Conservation (phyloP, 1,140 invertebrate species). For the Zaprionus nigranus region DNA sequence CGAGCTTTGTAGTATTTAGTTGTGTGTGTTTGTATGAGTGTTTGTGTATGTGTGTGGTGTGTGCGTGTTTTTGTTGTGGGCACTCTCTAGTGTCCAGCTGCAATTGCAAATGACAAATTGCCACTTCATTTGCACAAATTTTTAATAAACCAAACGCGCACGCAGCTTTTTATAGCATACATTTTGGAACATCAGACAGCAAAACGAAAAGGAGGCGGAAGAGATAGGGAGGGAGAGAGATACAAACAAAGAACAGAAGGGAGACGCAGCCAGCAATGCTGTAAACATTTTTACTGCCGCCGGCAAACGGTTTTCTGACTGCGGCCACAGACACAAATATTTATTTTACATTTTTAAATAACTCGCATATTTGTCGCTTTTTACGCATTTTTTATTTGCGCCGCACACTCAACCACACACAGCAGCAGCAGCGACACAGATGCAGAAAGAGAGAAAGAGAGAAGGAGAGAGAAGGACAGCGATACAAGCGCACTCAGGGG, state of each 20-base stretch:
- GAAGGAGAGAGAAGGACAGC: neutral
- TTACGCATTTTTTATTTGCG: slow-evolving; percentile 8
- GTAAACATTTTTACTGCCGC: slow-evolving; percentile 33
- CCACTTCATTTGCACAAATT: slow-evolving; percentile 75
- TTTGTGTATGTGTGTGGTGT: slow-evolving; percentile 15
- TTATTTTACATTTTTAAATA: slow-evolving; percentile 79
- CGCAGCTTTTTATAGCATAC: slow-evolving; percentile 23
- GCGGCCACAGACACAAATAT: slow-evolving; percentile 69
- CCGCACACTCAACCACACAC: neutral
- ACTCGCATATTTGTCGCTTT: slow-evolving; percentile 62
- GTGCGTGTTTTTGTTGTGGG: slow-evolving; percentile 7
- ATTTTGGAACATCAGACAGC: neutral
- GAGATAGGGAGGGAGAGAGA: too few relatives aligned
- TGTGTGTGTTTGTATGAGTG: slow-evolving; percentile 8
- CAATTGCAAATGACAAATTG: slow-evolving; percentile 57
- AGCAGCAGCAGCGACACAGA: neutral
- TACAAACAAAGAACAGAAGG: slow-evolving; percentile 43
- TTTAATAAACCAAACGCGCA: slow-evolving; percentile 64
- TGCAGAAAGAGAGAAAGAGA: neutral
- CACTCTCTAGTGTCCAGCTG: slow-evolving; percentile 22
- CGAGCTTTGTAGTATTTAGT: slow-evolving; percentile 5
- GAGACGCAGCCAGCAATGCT: neutral
- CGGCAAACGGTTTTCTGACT: slow-evolving; percentile 49
- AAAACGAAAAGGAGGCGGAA: neutral
- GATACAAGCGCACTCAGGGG: neutral